phyloP scores from a whole-genome alignment of 2,113 vertebrate genomes.

The Synchiropus splendidus region DNA sequence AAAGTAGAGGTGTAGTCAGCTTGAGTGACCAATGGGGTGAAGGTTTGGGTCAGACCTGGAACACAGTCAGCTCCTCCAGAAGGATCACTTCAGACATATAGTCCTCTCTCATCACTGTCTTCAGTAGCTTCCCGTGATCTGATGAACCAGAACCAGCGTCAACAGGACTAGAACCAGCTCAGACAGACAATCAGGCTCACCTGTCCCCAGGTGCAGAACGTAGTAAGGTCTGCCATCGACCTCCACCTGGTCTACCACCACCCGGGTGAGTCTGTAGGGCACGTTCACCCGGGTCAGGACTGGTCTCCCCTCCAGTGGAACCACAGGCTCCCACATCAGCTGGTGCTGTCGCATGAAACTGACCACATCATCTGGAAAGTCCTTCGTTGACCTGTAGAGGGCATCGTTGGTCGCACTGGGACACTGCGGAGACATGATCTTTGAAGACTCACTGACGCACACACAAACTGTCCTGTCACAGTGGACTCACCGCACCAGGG shows the following conservation, averaged over 20 bases:
- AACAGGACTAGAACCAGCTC: too few relatives aligned
- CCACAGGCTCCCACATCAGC: constrained; percentile 79
- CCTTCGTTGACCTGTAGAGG: constrained; percentile 72
- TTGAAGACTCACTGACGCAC: background rate
- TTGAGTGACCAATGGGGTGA: too few relatives aligned
- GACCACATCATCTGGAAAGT: constrained; percentile 78
- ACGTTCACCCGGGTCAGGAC: constrained; percentile 59
- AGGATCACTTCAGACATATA: constrained; percentile 61
- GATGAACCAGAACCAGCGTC: background rate
- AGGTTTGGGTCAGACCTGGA: constrained; percentile 61
- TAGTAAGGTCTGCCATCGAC: constrained; percentile 60
- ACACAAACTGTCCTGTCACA: background rate
- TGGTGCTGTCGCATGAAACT: constrained; percentile 80
- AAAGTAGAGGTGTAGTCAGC: background rate
- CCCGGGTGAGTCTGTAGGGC: constrained; percentile 57
- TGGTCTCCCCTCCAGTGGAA: constrained; percentile 66
- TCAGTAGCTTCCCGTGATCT: constrained; percentile 77
- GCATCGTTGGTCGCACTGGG: constrained; percentile 79
- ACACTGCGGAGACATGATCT: constrained; percentile 55
- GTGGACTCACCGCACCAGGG: constrained; percentile 70
- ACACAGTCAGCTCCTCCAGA: constrained; percentile 71
- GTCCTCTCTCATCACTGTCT: constrained; percentile 57
- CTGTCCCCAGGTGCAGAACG: constrained; percentile 78
- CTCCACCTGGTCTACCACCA: constrained; percentile 77
- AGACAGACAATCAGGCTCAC: constrained; percentile 40